Percentiles rank a stretch among this genome's conserved stretches.
phyloP scores from a whole-genome alignment of 1,140 invertebrate species.

The Semibalanus balanoides region DNA sequence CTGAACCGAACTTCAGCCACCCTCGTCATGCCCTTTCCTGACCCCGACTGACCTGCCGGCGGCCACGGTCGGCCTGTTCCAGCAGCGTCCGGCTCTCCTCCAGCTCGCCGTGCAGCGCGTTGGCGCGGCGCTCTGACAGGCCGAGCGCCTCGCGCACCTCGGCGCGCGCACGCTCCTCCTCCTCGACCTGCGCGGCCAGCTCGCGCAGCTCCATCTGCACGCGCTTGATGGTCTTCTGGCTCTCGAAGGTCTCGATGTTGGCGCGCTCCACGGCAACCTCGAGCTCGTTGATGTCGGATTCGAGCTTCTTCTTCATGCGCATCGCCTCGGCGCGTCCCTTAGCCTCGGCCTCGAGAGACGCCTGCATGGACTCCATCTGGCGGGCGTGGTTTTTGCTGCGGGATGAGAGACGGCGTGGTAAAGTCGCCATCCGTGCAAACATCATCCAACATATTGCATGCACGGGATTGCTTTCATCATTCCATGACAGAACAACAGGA shows the following conservation, averaged over 20 bases:
- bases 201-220: slow-evolving; percentile 42
- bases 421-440: no score
- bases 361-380: slow-evolving; percentile 40
- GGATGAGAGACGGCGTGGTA: slow-evolving; percentile 17
- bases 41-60: slow-evolving; percentile 24
- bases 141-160: slow-evolving; percentile 48
- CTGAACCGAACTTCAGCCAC: not conserved
- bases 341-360: slow-evolving; percentile 39
- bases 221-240: slow-evolving; percentile 34
- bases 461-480: no score
- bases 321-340: slow-evolving; percentile 39
- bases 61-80: slow-evolving; percentile 40
- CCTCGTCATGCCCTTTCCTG: not conserved
- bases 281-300: slow-evolving; percentile 42
- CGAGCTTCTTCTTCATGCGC: slow-evolving; percentile 42
- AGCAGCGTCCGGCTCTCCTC: slow-evolving; percentile 39
- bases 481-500: no score
- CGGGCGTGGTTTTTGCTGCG: slow-evolving; percentile 94
- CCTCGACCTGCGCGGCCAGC: slow-evolving; percentile 33
- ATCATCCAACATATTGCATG: no score
- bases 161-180: slow-evolving; percentile 40
- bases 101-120: slow-evolving; percentile 35
- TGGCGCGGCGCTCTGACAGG: slow-evolving; percentile 37
- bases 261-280: slow-evolving; percentile 38
- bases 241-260: slow-evolving; percentile 34